phyloP scores from a whole-genome alignment of 2,888 invertebrate genomes.

The Epistrophe grossulariae region DNA sequence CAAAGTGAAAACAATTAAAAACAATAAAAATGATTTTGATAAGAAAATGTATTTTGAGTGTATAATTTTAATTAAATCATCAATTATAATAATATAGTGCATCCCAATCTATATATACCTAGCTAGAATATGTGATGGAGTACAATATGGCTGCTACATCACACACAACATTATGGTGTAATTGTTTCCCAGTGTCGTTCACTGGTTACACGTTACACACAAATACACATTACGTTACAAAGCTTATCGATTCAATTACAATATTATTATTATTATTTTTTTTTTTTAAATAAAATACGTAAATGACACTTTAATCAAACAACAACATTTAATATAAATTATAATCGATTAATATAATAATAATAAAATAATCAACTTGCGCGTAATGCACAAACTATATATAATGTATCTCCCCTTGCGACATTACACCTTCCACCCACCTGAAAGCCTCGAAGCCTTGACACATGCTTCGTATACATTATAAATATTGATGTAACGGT shows the following conservation, averaged over 20 bases:
- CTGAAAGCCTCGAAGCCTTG: slow-evolving; percentile 11
- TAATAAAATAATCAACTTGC: slow-evolving; percentile 28
- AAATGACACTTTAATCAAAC: slow-evolving; percentile 46
- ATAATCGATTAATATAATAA: slow-evolving; percentile 24
- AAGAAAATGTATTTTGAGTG: slow-evolving; percentile 38
- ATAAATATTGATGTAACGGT: slow-evolving; percentile 17
- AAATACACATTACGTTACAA: not conserved
- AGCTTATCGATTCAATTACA: slow-evolving; percentile 58
- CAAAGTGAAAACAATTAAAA: slow-evolving; percentile 27
- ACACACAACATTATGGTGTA: slow-evolving; percentile 7
- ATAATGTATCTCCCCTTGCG: not conserved
- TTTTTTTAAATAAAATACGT: slow-evolving; percentile 29
- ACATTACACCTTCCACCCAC: slow-evolving; percentile 3
- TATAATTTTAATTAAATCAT: slow-evolving; percentile 29
- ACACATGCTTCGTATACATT: not conserved
- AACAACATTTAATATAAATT: slow-evolving; percentile 37
- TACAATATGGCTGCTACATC: slow-evolving; percentile 9
- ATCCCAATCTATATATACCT: slow-evolving; percentile 13
- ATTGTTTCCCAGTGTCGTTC: slow-evolving; percentile 21
- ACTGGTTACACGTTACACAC: slow-evolving; percentile 3
- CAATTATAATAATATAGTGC: slow-evolving; percentile 19
- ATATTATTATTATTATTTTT: slow-evolving; percentile 11
- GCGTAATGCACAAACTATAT: slow-evolving; percentile 9
- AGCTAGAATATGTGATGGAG: too few species aligned
- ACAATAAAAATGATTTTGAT: slow-evolving; percentile 33